phyloP scores from a whole-genome alignment of 2,113 vertebrate genomes.

The Oreochromis tanganicae region DNA sequence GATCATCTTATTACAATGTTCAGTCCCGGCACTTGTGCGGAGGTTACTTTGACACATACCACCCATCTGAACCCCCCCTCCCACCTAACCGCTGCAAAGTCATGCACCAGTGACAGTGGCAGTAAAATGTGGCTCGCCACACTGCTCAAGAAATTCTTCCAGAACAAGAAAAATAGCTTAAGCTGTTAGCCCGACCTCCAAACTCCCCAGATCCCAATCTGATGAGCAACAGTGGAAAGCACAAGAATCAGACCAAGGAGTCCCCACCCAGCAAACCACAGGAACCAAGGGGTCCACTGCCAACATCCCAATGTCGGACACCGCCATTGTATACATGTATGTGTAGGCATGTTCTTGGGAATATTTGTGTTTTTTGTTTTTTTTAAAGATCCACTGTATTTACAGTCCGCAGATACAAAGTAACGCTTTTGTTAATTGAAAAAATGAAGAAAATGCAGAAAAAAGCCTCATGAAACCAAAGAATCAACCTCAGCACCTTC shows the following conservation, averaged over 20 bases:
- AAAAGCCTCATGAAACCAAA: background rate
- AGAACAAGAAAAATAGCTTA: background rate
- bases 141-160: background rate
- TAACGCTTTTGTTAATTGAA: background rate
- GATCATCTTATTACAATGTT: background rate
- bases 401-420: background rate
- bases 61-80: background rate
- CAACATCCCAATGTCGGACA: background rate
- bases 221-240: background rate
- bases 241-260: background rate
- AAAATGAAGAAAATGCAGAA: background rate
- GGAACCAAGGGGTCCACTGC: background rate
- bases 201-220: background rate
- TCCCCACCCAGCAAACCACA: background rate
- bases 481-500: background rate
- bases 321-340: background rate
- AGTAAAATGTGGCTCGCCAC: background rate
- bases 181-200: background rate
- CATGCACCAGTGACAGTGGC: background rate
- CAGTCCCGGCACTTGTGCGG: background rate
- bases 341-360: background rate
- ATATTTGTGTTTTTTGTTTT: background rate
- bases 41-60: background rate
- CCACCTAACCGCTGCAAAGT: background rate
- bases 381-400: accelerated